Conservation (phyloP, 2,113 vertebrate genomes). For the Sakesphorus luctuosus region DNA sequence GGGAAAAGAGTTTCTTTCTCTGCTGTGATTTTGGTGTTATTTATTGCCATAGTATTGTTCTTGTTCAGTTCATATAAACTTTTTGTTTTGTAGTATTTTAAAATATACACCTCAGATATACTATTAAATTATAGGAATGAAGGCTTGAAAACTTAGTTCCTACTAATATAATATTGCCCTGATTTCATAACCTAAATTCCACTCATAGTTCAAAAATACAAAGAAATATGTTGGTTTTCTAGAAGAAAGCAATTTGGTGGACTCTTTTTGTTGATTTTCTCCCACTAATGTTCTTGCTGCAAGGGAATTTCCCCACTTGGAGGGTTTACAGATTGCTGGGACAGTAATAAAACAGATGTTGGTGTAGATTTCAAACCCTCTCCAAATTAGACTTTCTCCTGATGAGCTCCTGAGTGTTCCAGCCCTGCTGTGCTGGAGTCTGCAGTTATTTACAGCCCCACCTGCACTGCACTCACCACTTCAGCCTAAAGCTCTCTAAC, state of each 20-base stretch:
- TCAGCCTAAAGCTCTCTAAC: not conserved
- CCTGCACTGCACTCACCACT: not conserved
- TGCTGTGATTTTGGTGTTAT: conserved; percentile 23
- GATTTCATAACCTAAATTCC: conserved; percentile 40
- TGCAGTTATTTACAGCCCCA: not conserved
- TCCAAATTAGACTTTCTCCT: not conserved
- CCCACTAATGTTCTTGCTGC: not conserved
- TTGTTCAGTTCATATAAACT: not conserved
- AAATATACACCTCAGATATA: not conserved
- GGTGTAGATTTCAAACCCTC: conserved; percentile 3
- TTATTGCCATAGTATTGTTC: conserved; percentile 42
- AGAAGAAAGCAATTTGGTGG: not conserved
- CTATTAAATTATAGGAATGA: conserved; percentile 11
- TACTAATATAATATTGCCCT: not conserved
- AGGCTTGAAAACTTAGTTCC: conserved; percentile 14
- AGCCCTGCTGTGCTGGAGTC: not conserved
- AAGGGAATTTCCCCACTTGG: not conserved
- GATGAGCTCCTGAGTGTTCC: not conserved
- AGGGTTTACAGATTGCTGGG: conserved; percentile 30
- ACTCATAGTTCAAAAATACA: not conserved
- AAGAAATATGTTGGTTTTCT: conserved; percentile 22
- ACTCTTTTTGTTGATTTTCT: conserved; percentile 2
- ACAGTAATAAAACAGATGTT: conserved; percentile 71
- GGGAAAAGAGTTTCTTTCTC: conserved; percentile 29
- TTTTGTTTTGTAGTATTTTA: not conserved